Base-by-base conservation (phyloP, 92 coral and sea anemone genomes). In the Parazoanthus atlanticus region DNA sequence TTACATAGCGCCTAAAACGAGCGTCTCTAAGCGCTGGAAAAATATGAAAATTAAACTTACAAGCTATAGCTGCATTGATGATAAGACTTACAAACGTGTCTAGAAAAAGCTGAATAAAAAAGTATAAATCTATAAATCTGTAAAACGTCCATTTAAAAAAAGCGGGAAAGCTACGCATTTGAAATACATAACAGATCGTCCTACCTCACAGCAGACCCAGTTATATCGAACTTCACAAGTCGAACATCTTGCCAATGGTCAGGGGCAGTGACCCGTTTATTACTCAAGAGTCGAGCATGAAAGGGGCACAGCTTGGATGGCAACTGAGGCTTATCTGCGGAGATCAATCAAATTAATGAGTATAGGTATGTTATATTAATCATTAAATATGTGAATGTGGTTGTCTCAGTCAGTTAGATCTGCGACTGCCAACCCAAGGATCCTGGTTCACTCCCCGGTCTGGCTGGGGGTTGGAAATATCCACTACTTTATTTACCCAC, bases 211-310 rank as follows among this genome's bases (percentile, higher is more conserved):
- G 92, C 94, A 76, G 99, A 96, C 47, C 94, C 92, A 46, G 90
- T 90, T 56, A 91, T 93, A 91, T 96, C 99, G 78, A 96, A 83
- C 26, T 88, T 90, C 43, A 96, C 95, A 69, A 96, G 93, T 40
- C 98, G 73, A 16, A 96, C 98, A 90, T 96, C 99, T 82, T 96
- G 99, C 98, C 98, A 96, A 78, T 96, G 99, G 86, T 93, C 98
- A 30, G 84, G 25, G 32, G 97, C 90, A 21, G 99, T 96, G 32
- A 96, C 93, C 81, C 98, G 90, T 31, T 88, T 89, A 85, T 96
- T 96, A n/a, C 96, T 93, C 73, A 94, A 86, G 30, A 95, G 88
- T 73, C 80, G 82, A 61, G 99, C 94, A 88, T 90, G 81, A 76
- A 89, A 96, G 6, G 99, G 98, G 82, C 88, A 90, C 66, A 81